Evolutionary conservation across 2,113 vertebrate species (phyloP), one percentile per base, ranked within the genome.

Genomic region (Rafetus swinhoei): DNA sequence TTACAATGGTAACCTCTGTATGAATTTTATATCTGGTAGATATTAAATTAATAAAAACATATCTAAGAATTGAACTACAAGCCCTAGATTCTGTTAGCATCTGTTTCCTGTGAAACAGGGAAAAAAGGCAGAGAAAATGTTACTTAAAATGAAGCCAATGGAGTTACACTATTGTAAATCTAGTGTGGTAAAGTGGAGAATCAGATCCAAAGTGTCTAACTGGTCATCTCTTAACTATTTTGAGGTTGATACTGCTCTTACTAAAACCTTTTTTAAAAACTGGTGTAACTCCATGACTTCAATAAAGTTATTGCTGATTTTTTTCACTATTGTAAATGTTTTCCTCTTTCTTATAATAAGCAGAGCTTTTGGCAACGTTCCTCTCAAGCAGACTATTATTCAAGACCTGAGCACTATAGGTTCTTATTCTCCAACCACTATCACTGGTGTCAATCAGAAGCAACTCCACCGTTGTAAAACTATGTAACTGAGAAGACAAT

Each of bases 31-130:
- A 97, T 97, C 93, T 97, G 95, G 89, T 27, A 54, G 94, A 94
- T 90, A 95, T 76, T 45, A 96, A 98, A 97, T 97, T 96, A 97
- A 94, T 97, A 97, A 96, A 98, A 97, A 93, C 91, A 97, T 90
- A 95, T 95, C 91, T 87, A 81, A 72, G 82, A 94, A 74, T 97
- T 97, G 97, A 95, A 95, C 89, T 97, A 94, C 24, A 97, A 45
- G 45, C 45, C 45, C 45, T 45, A 45, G 45, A 45, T 45, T 45
- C 45, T 45, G 45, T 45, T 45, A 45, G 45, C 45, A 45, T 45
- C 45, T 45, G 45, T 45, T 45, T 45, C 45, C 45, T 91, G 76
- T 95, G 91, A 96, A 87, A 94, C 96, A 93, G 54, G 60, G 90
- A 94, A 93, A 92, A 92, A 87, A 82, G 87, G 90, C 87, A 95